Evolutionary conservation across 2,797 vertebrate genomes (phyloP).

Genomic region (Hapalemur alaotrensis): DNA sequence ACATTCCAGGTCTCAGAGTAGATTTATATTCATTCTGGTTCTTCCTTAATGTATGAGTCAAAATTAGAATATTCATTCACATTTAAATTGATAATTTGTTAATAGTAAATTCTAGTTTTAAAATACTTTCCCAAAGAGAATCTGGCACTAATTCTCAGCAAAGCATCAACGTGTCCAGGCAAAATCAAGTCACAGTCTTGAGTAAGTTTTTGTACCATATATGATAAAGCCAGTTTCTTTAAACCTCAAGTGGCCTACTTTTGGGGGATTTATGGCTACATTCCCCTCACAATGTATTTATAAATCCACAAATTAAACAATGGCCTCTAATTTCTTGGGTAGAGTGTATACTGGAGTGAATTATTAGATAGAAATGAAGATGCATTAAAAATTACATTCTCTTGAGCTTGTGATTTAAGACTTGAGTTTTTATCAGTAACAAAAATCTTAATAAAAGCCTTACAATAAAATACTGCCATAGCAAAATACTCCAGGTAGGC

Average conservation of each 20-base stretch:
- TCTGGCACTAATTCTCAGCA: background rate
- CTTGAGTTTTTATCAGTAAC: conserved; percentile 57
- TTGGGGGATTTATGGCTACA: background rate
- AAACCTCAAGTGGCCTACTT: conserved; percentile 28
- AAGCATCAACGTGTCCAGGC: background rate
- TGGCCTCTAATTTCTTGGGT: background rate
- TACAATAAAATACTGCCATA: background rate
- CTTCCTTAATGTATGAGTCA: background rate
- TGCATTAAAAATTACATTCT: conserved; percentile 49
- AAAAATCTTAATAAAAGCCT: background rate
- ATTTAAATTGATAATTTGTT: conserved; percentile 14
- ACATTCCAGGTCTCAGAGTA: background rate
- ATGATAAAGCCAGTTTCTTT: conserved; percentile 41
- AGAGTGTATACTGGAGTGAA: background rate
- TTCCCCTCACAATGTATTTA: background rate
- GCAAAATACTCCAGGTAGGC: background rate
- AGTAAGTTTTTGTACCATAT: background rate
- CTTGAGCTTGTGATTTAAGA: background rate
- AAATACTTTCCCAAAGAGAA: background rate
- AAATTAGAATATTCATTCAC: background rate
- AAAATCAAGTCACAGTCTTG: background rate
- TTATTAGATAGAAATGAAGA: background rate
- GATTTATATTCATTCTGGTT: background rate
- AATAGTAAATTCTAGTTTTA: background rate
- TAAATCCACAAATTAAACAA: conserved; percentile 44